Percentiles rank a stretch among this genome's conserved stretches.
Conservation (phyloP, 2,888 invertebrate species). For the Pedicia rivosa region DNA sequence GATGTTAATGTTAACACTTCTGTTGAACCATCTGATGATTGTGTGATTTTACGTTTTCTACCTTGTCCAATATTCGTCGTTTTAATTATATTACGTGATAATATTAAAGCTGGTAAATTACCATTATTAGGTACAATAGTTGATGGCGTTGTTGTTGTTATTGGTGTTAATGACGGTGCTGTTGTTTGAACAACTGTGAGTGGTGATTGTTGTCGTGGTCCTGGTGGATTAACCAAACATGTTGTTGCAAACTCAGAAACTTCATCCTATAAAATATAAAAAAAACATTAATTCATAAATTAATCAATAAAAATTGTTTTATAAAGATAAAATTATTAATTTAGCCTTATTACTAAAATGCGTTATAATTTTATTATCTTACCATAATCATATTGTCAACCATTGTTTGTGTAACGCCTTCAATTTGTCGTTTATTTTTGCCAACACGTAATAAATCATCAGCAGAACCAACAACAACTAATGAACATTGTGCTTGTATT, state of each 20-base stretch:
- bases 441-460: slow-evolving; percentile 58
- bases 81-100: too few species aligned
- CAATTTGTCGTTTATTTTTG: slow-evolving; percentile 49
- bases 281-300: neutral
- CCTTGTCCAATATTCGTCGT: neutral
- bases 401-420: slow-evolving; percentile 63
- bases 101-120: too few species aligned
- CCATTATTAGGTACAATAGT: too few species aligned
- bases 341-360: too few species aligned
- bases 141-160: too few species aligned
- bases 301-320: neutral
- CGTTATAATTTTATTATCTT: slow-evolving; percentile 7
- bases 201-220: slow-evolving; percentile 28
- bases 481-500: slow-evolving; percentile 57
- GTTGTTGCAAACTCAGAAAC: slow-evolving; percentile 46
- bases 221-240: slow-evolving; percentile 40
- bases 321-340: too few species aligned
- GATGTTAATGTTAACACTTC: too few species aligned
- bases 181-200: too few species aligned
- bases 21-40: slow-evolving; percentile 8
- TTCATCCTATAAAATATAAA: slow-evolving; percentile 35
- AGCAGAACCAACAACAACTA: slow-evolving; percentile 64
- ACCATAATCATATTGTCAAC: slow-evolving; percentile 62
- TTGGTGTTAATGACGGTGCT: too few species aligned
- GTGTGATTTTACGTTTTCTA: slow-evolving; percentile 11